Base-by-base conservation (phyloP, 2,113 vertebrate species). In the Regulus satrapa region DNA sequence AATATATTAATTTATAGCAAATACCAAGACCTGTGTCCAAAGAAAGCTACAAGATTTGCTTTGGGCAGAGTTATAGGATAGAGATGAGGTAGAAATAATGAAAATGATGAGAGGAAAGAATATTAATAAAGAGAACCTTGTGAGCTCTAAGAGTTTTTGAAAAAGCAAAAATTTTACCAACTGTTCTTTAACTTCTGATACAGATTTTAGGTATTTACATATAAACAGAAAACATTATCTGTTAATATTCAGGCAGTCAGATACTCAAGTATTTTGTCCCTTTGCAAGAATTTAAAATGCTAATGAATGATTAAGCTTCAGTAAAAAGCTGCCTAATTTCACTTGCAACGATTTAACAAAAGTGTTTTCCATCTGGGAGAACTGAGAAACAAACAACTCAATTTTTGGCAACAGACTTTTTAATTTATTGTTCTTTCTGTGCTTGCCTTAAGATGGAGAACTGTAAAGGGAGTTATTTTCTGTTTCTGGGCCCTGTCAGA, bases 251-350 rank as follows among this genome's bases (percentile, higher is more conserved):
- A 51, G 73, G 40, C 61, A 89, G 79, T n/a, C 36, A 75, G 68
- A 83, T 79, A 66, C 13, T 82, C n/a, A 83, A 92, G 43, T 89
- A 84, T 94, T 92, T 94, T 78, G 51, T 93, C 77, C 59, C n/a
- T 89, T 93, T 89, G 21, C 29, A 66, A 73, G 68, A 93, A 95
- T 91, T 95, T 83, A 80, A 93, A 96, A 95, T 94, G 83, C 51
- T 94, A 95, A 93, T 94, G 66, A 63, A 83, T 64, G 43, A 82
- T 76, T 89, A 92, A n/a, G 40, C 71, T 93, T 94, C 55, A 54
- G 45, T 93, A 94, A 89, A 55, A 92, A 93, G 71, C 95, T 94
- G 38, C 74, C 63, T 95, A 92, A 97, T 97, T 95, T 94, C 51
- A 79, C 87, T 94, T 73, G 63, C 56, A 91, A 26, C 59, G 49